Conservation (phyloP, 2,888 invertebrate species). For the Nomada ruficornis region DNA sequence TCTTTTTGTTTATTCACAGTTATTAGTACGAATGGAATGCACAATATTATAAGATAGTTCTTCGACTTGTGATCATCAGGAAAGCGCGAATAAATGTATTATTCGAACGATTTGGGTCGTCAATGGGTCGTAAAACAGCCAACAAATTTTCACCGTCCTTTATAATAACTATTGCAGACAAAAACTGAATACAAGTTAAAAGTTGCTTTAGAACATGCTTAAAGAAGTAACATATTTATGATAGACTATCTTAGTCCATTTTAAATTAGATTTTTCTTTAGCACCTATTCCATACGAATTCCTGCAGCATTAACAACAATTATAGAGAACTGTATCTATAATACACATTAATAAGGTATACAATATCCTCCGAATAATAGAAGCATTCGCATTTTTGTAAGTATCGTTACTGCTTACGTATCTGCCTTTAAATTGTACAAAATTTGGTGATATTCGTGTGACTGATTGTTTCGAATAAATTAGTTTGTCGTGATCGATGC, state of each 20-base stretch:
- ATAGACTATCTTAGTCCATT: background rate
- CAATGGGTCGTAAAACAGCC: slow-evolving; percentile 6
- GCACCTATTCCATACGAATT: background rate
- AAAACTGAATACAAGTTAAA: no score
- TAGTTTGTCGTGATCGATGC: slow-evolving; percentile 1
- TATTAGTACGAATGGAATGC: background rate
- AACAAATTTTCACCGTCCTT: background rate
- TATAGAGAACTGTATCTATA: background rate
- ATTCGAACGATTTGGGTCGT: background rate
- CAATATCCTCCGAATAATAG: slow-evolving; percentile 12
- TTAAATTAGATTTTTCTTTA: background rate
- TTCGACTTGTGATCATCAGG: background rate
- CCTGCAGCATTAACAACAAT: background rate
- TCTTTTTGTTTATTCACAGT: background rate
- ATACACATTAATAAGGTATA: background rate
- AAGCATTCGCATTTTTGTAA: slow-evolving; percentile 3
- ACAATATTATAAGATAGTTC: background rate
- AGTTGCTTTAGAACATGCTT: no score
- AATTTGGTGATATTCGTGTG: background rate
- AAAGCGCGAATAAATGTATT: slow-evolving; percentile 9
- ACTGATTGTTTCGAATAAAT: slow-evolving; percentile 5
- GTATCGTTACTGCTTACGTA: background rate
- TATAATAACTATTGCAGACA: background rate
- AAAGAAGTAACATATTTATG: no score
- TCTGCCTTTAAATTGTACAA: background rate